These are phyloP conservation scores for Uloborus plumipes DNA, from an alignment of 2,888 invertebrate species.

Conservation along the genomic window DNA sequence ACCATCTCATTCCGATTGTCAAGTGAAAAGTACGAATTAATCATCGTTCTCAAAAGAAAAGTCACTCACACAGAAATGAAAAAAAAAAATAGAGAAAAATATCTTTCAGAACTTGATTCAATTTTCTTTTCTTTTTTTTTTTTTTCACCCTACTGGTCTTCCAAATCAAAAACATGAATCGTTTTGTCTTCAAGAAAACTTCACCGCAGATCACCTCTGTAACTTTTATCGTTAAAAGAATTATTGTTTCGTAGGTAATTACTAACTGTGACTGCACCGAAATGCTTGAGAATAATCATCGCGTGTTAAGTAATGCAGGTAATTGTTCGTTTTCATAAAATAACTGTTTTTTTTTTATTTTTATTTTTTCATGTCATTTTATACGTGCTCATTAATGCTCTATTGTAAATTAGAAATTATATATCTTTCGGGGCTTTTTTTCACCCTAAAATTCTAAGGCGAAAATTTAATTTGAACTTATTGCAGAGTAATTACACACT, in stretches of 20 bases:
- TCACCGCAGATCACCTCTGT: conserved; percentile 36
- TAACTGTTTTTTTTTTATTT: background rate
- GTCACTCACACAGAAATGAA: background rate
- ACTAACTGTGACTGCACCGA: conserved; percentile 52
- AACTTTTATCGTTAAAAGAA: conserved; percentile 32
- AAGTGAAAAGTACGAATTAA: conserved; percentile 24
- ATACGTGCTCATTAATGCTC: too few relatives aligned
- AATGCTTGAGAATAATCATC: conserved; percentile 29
- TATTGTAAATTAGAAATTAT: too few relatives aligned
- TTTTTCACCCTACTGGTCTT: conserved; percentile 21
- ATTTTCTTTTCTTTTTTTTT: conserved; percentile 12
- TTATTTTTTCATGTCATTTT: too few relatives aligned
- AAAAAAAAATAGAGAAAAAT: background rate
- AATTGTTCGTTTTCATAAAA: conserved; percentile 39
- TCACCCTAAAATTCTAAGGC: too few relatives aligned
- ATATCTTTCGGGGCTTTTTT: too few relatives aligned
- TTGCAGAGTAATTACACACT: too few relatives aligned
- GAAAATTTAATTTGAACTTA: too few relatives aligned
- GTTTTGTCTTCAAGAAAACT: conserved; percentile 37
- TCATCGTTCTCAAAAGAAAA: conserved; percentile 26
- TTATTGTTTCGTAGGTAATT: conserved; percentile 37
- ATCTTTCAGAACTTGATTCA: conserved; percentile 16
- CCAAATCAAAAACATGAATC: conserved; percentile 23
- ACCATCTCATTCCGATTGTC: too few relatives aligned
- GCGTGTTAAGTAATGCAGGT: conserved; percentile 30